Evolutionary conservation across 2,888 invertebrate genomes (phyloP), one percentile per base, ranked within the genome.

Genomic region (Zeuzera pyrina): DNA sequence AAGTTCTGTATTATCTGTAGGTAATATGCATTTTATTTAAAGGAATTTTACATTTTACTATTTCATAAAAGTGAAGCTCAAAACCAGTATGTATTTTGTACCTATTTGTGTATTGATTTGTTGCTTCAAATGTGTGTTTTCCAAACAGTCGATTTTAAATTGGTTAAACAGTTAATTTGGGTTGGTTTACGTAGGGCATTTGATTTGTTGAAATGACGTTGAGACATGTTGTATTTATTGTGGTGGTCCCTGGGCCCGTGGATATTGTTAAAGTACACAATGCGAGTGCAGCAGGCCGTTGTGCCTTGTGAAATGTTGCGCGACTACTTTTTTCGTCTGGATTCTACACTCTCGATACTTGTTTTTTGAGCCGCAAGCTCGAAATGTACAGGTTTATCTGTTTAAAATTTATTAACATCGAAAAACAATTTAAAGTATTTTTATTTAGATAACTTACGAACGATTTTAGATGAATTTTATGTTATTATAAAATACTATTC

Each of bases 281-380:
- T 76, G 68, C 67, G 60, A 70, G 71, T 71, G 76, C 77, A 74
- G 61, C 76, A 69, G 77, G 79, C 81, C 81, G 78, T 69, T 76
- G 83, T 68, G 79, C 79, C 76, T 73, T 71, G 76, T 78, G 79
- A 81, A 81, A 83, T 83, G 83, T 83, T 81, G 83, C 73, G 59
- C 77, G 79, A 81, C 83, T 77, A 79, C 81, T 83, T 83, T 83
- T 83, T 81, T 81, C 83, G 81, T 83, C 83, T 81, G 83, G 79
- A 78, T 76, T 77, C 68, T 78, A 70, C 64, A 81, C 77, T 78
- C 74, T 71, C 69, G 66, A 70, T 78, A 69, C 67, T 81, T 65
- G 74, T 81, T 81, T 79, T 81, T 81, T 78, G 70, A 71, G 68
- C 76, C 68, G 70, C 67, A 70, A 76, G 76, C 73, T 62, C 77